A percentile compares a stretch with the other conserved stretches of the same genome.
phyloP scores from a whole-genome alignment of 64 coral and sea anemone species.

The Anthopleura sola region DNA sequence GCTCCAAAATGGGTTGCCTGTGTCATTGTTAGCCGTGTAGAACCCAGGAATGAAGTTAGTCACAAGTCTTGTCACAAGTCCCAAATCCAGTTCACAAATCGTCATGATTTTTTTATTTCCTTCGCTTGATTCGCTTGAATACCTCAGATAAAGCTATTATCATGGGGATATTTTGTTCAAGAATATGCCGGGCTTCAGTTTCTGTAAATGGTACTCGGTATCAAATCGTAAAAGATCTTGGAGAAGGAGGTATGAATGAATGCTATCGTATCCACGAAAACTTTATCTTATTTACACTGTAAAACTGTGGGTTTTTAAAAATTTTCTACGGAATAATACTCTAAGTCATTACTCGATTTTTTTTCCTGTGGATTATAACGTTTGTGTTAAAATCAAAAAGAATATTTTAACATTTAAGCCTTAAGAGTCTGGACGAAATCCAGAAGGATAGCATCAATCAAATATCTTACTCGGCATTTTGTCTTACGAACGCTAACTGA shows the following conservation, averaged over 20 bases:
- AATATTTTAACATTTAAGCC: too few species aligned
- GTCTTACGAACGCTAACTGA: too few species aligned
- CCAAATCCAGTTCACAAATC: background rate
- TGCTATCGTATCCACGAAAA: background rate
- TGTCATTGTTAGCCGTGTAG: background rate
- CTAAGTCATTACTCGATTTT: too few species aligned
- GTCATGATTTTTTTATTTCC: background rate
- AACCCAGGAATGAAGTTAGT: background rate
- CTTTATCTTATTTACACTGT: too few species aligned
- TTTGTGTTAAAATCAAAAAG: too few species aligned
- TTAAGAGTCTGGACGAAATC: too few species aligned
- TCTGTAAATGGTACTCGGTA: slow-evolving; percentile 64
- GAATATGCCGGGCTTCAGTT: slow-evolving; percentile 47
- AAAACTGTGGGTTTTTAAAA: too few species aligned
- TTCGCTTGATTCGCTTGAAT: background rate
- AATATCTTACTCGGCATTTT: too few species aligned
- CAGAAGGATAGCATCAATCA: too few species aligned
- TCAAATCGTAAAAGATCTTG: slow-evolving; percentile 59
- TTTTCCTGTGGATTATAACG: too few species aligned
- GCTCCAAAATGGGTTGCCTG: background rate
- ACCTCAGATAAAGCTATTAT: background rate
- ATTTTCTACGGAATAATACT: too few species aligned
- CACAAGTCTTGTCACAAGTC: background rate
- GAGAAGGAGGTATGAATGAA: slow-evolving; percentile 56
- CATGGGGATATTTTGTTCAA: slow-evolving; percentile 57